A percentile compares a stretch with the other conserved stretches of the same genome.
These are phyloP conservation scores for Drosophila malerkotliana DNA, from an alignment of 1,140 invertebrate genomes.

Conservation along the genomic window DNA sequence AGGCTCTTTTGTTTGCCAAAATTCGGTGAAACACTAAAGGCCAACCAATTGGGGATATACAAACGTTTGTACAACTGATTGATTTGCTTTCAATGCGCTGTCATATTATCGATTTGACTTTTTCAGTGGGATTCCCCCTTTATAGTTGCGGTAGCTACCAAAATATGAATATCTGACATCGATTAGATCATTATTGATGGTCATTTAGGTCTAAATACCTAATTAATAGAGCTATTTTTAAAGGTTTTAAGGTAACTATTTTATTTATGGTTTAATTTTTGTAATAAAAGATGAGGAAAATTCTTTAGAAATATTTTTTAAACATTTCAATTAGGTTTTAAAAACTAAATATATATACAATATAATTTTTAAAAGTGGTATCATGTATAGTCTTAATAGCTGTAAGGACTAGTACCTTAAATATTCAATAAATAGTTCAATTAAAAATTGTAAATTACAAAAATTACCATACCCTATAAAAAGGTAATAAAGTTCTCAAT, in stretches of 20 bases:
- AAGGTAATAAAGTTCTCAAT: neutral
- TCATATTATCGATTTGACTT: conserved; percentile 1
- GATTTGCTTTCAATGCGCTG: conserved; percentile 1
- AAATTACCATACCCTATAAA: neutral
- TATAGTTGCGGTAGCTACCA: neutral
- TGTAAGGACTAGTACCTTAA: neutral
- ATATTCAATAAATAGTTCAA: neutral
- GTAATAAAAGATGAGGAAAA: neutral
- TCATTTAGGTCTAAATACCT: neutral
- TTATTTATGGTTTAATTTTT: neutral
- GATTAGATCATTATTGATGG: neutral
- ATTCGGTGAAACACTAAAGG: conserved; percentile 14
- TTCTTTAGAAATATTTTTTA: no score
- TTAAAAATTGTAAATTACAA: neutral
- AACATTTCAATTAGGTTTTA: no score
- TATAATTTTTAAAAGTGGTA: neutral
- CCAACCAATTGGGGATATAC: neutral
- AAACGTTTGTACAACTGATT: conserved; percentile 1
- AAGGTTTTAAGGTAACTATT: neutral
- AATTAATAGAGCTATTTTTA: neutral
- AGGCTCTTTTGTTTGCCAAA: conserved; percentile 24
- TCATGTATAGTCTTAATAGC: no score
- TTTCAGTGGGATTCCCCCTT: conserved; percentile 8
- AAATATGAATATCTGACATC: neutral
- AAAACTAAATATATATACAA: neutral